Evolutionary conservation across 1,140 invertebrate species (phyloP), one percentile per base, ranked within the genome.

Genomic region (Amyelois transitella): DNA sequence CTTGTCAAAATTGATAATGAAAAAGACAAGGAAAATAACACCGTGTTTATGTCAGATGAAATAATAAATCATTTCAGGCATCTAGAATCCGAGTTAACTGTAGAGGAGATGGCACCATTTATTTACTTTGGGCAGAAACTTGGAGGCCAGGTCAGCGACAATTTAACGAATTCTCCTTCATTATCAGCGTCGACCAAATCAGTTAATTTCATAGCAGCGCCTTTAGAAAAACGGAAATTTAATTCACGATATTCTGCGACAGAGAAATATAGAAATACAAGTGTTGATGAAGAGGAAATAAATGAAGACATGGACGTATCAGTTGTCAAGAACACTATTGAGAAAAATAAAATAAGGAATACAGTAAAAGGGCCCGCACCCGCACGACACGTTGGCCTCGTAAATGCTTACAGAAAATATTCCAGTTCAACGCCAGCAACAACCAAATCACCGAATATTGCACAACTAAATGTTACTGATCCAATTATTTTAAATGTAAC

Each of bases 41-140:
- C 88, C 12, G 57, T 86, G 17, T 89, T 88, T 58, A 91, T 92
- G 88, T 89, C 91, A 1, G 90, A 91, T 53, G 91, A 91, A 17
- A 70, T 92, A 51, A 92, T 91, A 69, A 92, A 92, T 58, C 91
- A 92, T 55, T 92, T 92, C 64, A 72, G 90, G 17, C 91, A 91
- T 0, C 85, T 92, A 6, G 91, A 92, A 72, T 84, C 89, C 8
- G 91, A 92, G 67, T 77, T 92, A 43, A 90, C 91, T 0, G 89
- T 91, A 22, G 92, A 93, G 69, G 92, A 93, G 61, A 90, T 93
- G 84, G 90, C 91, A 44, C 92, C 92, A 28, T 94, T 93, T 75
- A 81, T 93, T n/a, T 92, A 90, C 61, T 94, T 94, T 73, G 92
- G 92, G 0, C 91, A 93, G 69, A 93, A 93, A 69, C 55, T 93